Evolutionary conservation across 1,140 invertebrate genomes (phyloP).

Genomic region (Zaprionus nigranus): DNA sequence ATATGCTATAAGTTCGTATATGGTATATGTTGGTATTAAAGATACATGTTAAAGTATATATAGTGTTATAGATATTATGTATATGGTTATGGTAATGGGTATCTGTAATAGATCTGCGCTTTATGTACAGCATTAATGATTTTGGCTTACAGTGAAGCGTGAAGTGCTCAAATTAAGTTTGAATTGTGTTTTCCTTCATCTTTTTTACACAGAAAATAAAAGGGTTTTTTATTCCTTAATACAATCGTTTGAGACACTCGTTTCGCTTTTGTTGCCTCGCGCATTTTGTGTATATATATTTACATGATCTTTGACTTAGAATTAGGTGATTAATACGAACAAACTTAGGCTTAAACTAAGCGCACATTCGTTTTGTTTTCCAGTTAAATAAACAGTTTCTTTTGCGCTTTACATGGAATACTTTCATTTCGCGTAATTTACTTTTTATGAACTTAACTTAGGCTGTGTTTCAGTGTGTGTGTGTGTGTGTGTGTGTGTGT

Average conservation of each 20-base stretch:
- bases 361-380: slow-evolving; percentile 22
- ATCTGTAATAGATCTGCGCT: not conserved
- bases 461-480: slow-evolving; percentile 18
- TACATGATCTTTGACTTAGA: slow-evolving; percentile 63
- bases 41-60: slow-evolving; percentile 23
- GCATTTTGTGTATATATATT: slow-evolving; percentile 23
- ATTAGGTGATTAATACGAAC: slow-evolving; percentile 38
- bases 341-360: slow-evolving; percentile 37
- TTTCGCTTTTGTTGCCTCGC: slow-evolving; percentile 1
- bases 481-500: slow-evolving; percentile 14
- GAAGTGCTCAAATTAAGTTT: slow-evolving; percentile 10
- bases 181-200: not conserved
- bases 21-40: not conserved
- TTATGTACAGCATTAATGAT: slow-evolving; percentile 44
- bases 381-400: slow-evolving; percentile 2
- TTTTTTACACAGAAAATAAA: not conserved
- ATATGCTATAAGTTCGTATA: not conserved
- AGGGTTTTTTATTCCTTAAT: not conserved
- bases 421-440: slow-evolving; percentile 33
- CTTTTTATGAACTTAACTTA: slow-evolving; percentile 29
- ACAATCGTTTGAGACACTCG: slow-evolving; percentile 14
- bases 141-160: slow-evolving; percentile 30
- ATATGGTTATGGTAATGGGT: slow-evolving; percentile 4
- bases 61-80: slow-evolving; percentile 14
- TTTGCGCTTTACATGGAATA: slow-evolving; percentile 38